These are phyloP conservation scores for Phataginus tricuspis DNA, from an alignment of 2,797 vertebrate species.

Conservation along the genomic window DNA sequence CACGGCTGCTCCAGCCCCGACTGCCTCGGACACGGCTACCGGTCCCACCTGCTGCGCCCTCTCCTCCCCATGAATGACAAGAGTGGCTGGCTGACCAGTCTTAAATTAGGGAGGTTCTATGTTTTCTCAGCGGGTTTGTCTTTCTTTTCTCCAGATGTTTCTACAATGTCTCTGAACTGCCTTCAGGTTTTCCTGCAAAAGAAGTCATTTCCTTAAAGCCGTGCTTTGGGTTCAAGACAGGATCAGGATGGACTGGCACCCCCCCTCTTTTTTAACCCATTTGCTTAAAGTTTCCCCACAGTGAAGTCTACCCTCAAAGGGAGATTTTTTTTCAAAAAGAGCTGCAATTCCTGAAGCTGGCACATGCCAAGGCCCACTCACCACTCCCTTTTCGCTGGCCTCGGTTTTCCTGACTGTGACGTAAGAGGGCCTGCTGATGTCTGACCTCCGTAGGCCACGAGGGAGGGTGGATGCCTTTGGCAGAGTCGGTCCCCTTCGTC, in stretches of 20 bases:
- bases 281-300: not conserved
- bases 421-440: not conserved
- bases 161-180: not conserved
- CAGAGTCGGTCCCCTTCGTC: not conserved
- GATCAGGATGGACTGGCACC: too few relatives aligned
- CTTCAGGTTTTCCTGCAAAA: not conserved
- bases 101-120: not conserved
- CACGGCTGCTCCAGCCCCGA: too few relatives aligned
- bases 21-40: not conserved
- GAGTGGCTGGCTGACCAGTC: not conserved
- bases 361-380: not conserved
- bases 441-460: not conserved
- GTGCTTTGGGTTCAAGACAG: not conserved
- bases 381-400: not conserved
- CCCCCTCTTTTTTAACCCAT: not conserved
- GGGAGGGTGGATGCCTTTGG: not conserved
- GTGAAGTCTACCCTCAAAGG: not conserved
- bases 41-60: not conserved
- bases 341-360: not conserved
- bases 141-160: not conserved
- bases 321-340: not conserved
- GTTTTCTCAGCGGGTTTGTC: not conserved
- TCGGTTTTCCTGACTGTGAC: not conserved
- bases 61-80: not conserved
- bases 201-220: not conserved